Evolutionary conservation across 1,140 invertebrate genomes (phyloP).

Genomic region (Calosoma granatense): DNA sequence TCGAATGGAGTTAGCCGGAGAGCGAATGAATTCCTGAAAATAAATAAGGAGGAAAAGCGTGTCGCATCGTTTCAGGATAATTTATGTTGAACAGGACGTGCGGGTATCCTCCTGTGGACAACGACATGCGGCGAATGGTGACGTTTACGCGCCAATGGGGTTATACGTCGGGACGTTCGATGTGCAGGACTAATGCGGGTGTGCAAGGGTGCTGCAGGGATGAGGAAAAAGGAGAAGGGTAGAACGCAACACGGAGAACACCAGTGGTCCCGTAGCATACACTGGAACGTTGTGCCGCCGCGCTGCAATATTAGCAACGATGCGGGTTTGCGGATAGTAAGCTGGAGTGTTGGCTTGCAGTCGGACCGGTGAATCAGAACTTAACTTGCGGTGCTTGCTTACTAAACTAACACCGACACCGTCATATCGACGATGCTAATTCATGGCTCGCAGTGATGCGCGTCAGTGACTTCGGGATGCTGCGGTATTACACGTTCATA

Average conservation of each 20-base stretch:
- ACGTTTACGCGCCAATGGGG: neutral
- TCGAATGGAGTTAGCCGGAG: no score
- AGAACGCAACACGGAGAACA: no score
- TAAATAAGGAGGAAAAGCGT: neutral
- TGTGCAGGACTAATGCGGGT: no score
- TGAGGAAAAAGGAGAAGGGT: neutral
- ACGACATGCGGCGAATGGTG: neutral
- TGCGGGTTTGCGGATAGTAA: neutral
- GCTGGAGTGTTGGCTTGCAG: neutral
- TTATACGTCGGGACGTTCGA: neutral
- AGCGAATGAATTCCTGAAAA: neutral
- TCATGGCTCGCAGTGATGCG: no score
- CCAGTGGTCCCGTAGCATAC: no score
- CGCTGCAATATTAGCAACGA: neutral
- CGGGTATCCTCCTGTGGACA: neutral
- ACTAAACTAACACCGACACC: no score
- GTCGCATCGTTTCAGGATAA: neutral
- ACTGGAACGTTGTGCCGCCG: neutral
- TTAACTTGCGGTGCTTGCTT: neutral
- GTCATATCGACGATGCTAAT: no score
- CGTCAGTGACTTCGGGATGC: no score
- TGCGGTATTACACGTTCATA: no score
- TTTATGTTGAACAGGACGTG: slow-evolving; percentile 4
- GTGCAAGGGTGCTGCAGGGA: neutral
- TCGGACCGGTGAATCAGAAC: neutral